Percentiles rank a stretch among this genome's conserved stretches.
These are phyloP conservation scores for Trididemnum clinides DNA, from an alignment of 23 tunicate genomes.

Conservation along the genomic window DNA sequence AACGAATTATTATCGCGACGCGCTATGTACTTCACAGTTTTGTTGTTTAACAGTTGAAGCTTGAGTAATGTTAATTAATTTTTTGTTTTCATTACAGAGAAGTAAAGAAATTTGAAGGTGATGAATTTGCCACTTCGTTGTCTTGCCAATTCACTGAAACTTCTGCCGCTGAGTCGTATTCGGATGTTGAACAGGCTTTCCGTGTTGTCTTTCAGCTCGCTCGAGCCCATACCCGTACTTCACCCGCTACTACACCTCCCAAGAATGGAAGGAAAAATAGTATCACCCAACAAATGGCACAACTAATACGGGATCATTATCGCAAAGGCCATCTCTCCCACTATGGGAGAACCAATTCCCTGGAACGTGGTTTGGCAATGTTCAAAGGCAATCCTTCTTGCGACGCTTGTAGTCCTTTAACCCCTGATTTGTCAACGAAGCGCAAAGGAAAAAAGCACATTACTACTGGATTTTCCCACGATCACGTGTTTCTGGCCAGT, in stretches of 20 bases:
- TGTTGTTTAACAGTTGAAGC: no score
- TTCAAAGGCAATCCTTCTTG: not conserved
- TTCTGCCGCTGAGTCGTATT: slow-evolving; percentile 38
- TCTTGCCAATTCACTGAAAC: slow-evolving; percentile 38
- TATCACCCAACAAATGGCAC: slow-evolving; percentile 36
- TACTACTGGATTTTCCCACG: not conserved
- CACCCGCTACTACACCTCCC: slow-evolving; percentile 20
- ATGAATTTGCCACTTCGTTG: not conserved
- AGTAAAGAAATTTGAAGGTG: slow-evolving; percentile 23
- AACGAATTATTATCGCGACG: no score
- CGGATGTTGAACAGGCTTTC: slow-evolving; percentile 30
- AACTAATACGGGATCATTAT: slow-evolving; percentile 19
- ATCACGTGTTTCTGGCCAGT: not conserved
- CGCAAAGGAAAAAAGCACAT: not conserved
- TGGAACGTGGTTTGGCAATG: slow-evolving; percentile 22
- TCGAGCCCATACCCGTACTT: not conserved
- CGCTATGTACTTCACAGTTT: no score
- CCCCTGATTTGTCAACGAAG: not conserved
- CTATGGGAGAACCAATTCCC: not conserved
- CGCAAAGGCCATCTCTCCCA: not conserved
- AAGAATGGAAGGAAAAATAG: slow-evolving; percentile 19
- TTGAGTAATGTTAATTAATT: no score
- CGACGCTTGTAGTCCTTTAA: not conserved
- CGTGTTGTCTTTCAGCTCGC: slow-evolving; percentile 9
- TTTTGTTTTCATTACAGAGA: slow-evolving; percentile 12